These are phyloP conservation scores for Tethya wilhelma DNA, from an alignment of 37 sponge, comb jelly and placozoan species.

Conservation along the genomic window DNA sequence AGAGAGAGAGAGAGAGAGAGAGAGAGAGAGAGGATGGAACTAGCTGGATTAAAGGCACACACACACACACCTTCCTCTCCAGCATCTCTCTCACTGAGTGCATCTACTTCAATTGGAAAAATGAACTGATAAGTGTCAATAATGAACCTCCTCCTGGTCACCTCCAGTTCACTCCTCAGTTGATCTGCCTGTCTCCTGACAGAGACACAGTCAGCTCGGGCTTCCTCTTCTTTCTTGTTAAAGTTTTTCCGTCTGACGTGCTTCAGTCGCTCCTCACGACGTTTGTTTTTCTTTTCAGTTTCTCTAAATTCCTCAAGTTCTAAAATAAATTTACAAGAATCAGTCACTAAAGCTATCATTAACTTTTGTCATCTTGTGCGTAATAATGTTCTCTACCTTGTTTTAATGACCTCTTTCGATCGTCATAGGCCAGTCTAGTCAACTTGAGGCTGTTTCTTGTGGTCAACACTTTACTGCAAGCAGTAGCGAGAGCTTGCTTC, in stretches of 20 bases:
- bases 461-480: neutral
- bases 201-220: neutral
- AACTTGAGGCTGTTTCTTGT: neutral
- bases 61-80: conserved; percentile 35
- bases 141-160: conserved; percentile 3
- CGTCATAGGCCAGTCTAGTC: neutral
- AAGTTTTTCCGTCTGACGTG: conserved; percentile 38
- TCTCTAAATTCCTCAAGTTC: conserved; percentile 30
- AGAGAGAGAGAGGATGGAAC: no score
- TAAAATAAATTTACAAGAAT: no score
- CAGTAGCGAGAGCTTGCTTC: conserved; percentile 5
- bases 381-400: no score
- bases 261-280: conserved; percentile 27
- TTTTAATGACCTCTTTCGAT: neutral
- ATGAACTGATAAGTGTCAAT: neutral
- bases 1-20: no score
- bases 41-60: no score
- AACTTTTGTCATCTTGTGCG: neutral
- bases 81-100: conserved; percentile 49
- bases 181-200: neutral
- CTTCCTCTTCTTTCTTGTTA: conserved; percentile 5
- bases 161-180: neutral
- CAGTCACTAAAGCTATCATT: neutral
- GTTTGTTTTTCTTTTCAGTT: conserved; percentile 13
- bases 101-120: conserved; percentile 60